phyloP scores from a whole-genome alignment of 1,140 invertebrate genomes.

The Idris sp. region DNA sequence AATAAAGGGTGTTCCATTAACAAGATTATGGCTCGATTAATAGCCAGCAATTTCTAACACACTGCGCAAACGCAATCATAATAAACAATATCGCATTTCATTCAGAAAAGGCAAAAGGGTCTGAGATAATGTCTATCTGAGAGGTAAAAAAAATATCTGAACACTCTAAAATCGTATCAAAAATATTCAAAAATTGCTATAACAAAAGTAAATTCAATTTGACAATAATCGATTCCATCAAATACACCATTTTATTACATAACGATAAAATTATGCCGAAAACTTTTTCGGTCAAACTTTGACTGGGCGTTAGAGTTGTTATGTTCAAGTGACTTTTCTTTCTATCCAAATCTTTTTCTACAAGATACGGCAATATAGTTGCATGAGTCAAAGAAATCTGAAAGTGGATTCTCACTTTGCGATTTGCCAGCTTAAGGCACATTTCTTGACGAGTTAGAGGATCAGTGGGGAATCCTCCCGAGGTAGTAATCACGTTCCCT shows the following conservation, averaged over 20 bases:
- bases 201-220: conserved; percentile 27
- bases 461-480: too few species aligned
- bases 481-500: too few species aligned
- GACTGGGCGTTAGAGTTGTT: conserved; percentile 35
- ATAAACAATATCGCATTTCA: conserved; percentile 59
- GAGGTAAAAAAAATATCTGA: too few species aligned
- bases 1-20: conserved; percentile 62
- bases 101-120: too few species aligned
- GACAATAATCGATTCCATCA: conserved; percentile 42
- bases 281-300: conserved; percentile 52
- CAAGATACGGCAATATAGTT: conserved; percentile 33
- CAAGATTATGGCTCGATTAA: conserved; percentile 61
- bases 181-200: too few species aligned
- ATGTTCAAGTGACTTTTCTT: conserved; percentile 38
- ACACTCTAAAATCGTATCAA: too few species aligned
- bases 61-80: conserved; percentile 49
- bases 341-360: conserved; percentile 26
- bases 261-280: conserved; percentile 48
- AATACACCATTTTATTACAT: conserved; percentile 19
- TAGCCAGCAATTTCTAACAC: conserved; percentile 56
- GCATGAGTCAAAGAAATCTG: conserved; percentile 16
- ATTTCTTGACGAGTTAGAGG: background rate
- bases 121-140: too few species aligned
- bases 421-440: conserved; percentile 10
- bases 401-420: conserved; percentile 35